Base-by-base conservation (phyloP, 2,113 vertebrate species). In the Syngnathus floridae region DNA sequence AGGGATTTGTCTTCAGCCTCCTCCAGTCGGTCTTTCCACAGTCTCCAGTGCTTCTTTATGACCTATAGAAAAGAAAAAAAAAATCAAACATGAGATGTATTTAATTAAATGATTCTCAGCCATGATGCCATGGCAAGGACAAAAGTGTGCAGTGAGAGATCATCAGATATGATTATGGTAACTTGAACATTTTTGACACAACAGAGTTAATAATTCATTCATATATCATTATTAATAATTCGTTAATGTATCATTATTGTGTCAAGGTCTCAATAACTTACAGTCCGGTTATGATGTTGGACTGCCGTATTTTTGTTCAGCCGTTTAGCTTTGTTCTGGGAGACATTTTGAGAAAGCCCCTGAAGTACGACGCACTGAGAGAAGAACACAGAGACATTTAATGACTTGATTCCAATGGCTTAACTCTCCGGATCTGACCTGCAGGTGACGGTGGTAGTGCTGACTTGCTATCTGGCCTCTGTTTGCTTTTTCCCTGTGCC, bases 1-100 rank as follows among this genome's bases (percentile, higher is more conserved):
- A 90, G 85, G 26, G 71, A 65, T 16, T 71, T 55, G 11, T 96
- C 92, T 69, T 96, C 93, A 57, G 82, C 85, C 76, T 93, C 87
- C 70, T 97, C 94, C 31, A 91, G 52, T 37, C 21, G 51, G 40
- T 68, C 76, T 60, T 88, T 89, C 95, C 96, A 99, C 57, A 6
- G 0, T 66, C 62, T 88, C 94, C 94, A 97, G 80, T 84, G 92
- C 52, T 70, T 91, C 17, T 36, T 70, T 40, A 89, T 73, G 38
- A 94, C 26, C 95, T 99, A 69, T 49, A 37, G 37, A 35, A 78
- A 48, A 51, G 37, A 70, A 2, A 65, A 51, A 35, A 19, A 51
- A n/a, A 19, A 26, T 10, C 38, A 38, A 43, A 48, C 19, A 38
- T 17, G 40, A 36, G 31, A 57, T 40, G 19, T 38, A 59, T 21